Percentiles rank a stretch among this genome's conserved stretches.
These are phyloP conservation scores for Oeneis ivallda DNA, from an alignment of 2,888 invertebrate genomes.

Conservation along the genomic window DNA sequence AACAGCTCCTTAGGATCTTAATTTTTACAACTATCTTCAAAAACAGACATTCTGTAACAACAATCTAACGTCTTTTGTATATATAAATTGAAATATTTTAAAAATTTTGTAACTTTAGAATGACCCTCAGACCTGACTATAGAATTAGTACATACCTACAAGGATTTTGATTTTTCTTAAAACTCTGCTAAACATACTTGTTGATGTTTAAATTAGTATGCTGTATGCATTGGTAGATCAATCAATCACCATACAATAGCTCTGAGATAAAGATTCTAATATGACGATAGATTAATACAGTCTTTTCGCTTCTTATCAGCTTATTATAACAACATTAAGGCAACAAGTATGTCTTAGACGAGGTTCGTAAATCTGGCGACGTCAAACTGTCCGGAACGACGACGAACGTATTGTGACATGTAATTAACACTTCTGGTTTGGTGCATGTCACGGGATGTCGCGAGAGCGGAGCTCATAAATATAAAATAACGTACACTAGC, in stretches of 20 bases:
- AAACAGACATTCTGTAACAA: too few species aligned
- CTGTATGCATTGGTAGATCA: not conserved
- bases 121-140: too few species aligned
- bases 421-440: slow-evolving; percentile 32
- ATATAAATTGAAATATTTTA: too few species aligned
- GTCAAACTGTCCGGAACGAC: slow-evolving; percentile 64
- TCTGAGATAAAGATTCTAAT: not conserved
- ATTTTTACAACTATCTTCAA: too few species aligned
- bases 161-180: too few species aligned
- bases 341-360: slow-evolving; percentile 13
- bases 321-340: slow-evolving; percentile 15
- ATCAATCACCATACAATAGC: not conserved
- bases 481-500: too few species aligned
- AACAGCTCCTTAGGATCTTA: too few species aligned
- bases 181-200: not conserved
- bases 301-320: slow-evolving; percentile 11
- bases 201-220: not conserved
- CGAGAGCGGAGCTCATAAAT: not conserved
- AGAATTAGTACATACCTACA: too few species aligned
- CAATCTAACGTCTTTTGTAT: too few species aligned
- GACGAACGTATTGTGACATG: slow-evolving; percentile 74
- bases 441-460: not conserved
- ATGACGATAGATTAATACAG: not conserved
- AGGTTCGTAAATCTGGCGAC: slow-evolving; percentile 54
- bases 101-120: too few species aligned